phyloP scores from a whole-genome alignment of 2,113 vertebrate species.

The Xiphorhynchus elegans region DNA sequence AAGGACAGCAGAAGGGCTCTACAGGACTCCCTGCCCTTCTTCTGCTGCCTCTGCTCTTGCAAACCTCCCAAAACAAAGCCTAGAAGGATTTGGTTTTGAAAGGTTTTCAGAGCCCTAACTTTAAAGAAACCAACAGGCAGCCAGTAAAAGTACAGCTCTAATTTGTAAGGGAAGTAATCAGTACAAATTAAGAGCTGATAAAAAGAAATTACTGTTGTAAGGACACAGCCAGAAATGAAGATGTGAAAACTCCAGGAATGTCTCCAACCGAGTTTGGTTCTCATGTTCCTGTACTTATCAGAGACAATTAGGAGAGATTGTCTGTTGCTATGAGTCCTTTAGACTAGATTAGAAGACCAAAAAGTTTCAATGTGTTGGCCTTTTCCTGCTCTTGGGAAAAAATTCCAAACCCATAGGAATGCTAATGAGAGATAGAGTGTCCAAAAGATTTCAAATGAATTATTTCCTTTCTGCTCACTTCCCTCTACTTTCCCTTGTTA shows the following conservation, averaged over 20 bases:
- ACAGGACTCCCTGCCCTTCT: neutral
- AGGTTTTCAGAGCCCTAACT: neutral
- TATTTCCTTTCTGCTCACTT: neutral
- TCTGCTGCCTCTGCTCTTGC: neutral
- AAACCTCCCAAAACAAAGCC: neutral
- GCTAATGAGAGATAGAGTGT: neutral
- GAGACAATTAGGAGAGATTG: constrained; percentile 29
- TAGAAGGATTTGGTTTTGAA: neutral
- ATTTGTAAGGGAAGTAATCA: constrained; percentile 35
- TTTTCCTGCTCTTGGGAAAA: neutral
- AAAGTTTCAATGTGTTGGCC: neutral
- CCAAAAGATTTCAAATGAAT: neutral
- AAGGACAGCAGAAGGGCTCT: neutral
- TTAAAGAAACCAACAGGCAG: neutral
- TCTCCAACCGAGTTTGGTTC: constrained; percentile 7
- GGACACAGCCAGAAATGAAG: neutral
- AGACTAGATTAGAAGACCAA: constrained; percentile 30
- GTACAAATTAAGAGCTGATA: constrained; percentile 36
- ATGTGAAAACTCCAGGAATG: constrained; percentile 24
- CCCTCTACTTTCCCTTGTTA: neutral
- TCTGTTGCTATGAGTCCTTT: neutral
- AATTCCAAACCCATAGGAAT: neutral
- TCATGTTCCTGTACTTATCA: constrained; percentile 36
- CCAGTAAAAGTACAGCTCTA: neutral
- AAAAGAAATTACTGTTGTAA: constrained; percentile 38